Evolutionary conservation across 2,888 invertebrate genomes (phyloP).

Genomic region (Pandemis heparana): DNA sequence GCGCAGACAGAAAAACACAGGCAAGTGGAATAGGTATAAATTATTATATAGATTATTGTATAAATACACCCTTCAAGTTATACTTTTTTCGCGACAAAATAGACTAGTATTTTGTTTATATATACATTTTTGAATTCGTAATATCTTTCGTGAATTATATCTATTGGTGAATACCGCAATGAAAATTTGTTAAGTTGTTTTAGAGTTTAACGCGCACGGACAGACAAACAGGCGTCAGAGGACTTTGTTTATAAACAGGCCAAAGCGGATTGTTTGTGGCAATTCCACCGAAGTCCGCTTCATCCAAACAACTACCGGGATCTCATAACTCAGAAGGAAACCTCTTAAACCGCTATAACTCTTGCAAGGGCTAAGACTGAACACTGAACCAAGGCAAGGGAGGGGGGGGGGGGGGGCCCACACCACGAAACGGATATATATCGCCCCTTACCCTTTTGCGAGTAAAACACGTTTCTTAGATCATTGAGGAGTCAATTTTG

Average conservation of each 20-base stretch:
- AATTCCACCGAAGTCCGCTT: neutral
- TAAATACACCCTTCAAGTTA: no score
- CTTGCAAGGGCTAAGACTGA: neutral
- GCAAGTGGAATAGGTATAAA: neutral
- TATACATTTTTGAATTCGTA: no score
- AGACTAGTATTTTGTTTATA: no score
- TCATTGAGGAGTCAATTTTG: no score
- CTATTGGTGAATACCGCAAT: no score
- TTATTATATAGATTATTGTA: no score
- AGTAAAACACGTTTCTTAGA: neutral
- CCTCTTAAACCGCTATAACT: constrained; percentile 8
- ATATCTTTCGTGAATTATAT: no score
- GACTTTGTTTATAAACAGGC: no score
- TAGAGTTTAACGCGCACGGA: neutral
- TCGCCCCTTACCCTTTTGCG: neutral
- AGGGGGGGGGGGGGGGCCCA: no score
- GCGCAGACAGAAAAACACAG: neutral
- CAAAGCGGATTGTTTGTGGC: neutral
- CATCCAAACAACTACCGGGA: constrained; percentile 7
- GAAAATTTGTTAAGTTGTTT: no score
- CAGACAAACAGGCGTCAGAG: neutral
- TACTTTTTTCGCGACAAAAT: no score
- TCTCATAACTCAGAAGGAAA: constrained; percentile 11
- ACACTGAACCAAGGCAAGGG: neutral
- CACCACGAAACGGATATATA: constrained; percentile 3